Evolutionary conservation across 2,797 vertebrate genomes (phyloP), one percentile per base, ranked within the genome.

Genomic region (Bryconaethiops microstoma): DNA sequence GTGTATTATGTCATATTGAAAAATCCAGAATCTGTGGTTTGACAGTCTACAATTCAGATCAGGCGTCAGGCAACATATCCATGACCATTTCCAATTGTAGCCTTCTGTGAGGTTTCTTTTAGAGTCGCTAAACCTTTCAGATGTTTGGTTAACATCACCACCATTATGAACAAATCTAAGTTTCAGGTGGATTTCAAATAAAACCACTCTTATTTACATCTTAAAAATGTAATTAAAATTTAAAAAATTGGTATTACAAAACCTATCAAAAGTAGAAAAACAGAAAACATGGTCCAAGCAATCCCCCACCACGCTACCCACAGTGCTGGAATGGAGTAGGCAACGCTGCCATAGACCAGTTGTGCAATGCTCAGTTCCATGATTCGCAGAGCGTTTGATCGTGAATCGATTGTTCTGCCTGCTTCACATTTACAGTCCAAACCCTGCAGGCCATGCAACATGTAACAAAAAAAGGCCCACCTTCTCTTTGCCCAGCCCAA

Each of bases 401-500:
- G 88, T 90, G 91, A 91, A 88, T 70, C 68, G 77, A 82, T 85
- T 69, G 73, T 71, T 14, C 52, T 80, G 57, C 39, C 50, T 80
- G 74, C 68, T 25, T 77, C 70, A 59, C 74, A 85, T 92, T 90
- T 94, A 93, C 91, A 72, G 80, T 63, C 75, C 25, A 67, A 74
- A 81, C 69, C 72, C 67, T 25, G 69, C 64, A 83, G 71, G 64
- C 72, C 82, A 87, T 78, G 81, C 85, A 84, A 84, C 67, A 79
- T 81, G 86, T 70, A 89, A 89, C 62, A 78, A 74, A 88, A 78
- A 81, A 77, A 83, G 85, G 88, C 87, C 87, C 83, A 89, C 87
- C 90, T 91, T 90, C 87, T 86, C 82, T 86, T 85, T 83, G 77
- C 85, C 87, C 84, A 91, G 88, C 90, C 84, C 90, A 90, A 91